phyloP scores from a whole-genome alignment of 2,888 invertebrate genomes.

The Blomia tropicalis region DNA sequence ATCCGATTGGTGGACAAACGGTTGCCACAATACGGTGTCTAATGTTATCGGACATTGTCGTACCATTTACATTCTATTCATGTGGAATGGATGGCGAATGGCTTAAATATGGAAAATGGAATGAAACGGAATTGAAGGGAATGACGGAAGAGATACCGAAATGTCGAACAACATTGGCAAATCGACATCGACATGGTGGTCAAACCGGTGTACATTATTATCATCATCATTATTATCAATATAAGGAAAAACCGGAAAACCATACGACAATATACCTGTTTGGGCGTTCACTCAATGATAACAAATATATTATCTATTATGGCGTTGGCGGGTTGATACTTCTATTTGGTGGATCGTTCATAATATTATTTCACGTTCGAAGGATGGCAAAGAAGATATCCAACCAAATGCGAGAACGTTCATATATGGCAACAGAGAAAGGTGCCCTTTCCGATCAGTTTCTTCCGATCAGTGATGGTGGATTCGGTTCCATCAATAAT shows the following conservation, averaged over 20 bases:
- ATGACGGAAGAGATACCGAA: background rate
- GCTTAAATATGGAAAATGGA: background rate
- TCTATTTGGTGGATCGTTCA: constrained; percentile 15
- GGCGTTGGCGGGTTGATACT: constrained; percentile 15
- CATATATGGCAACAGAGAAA: constrained; percentile 16
- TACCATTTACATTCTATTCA: background rate
- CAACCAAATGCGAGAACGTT: constrained; percentile 17
- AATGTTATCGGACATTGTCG: background rate
- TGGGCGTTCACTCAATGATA: constrained; percentile 10
- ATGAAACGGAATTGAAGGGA: background rate
- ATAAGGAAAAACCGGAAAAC: background rate
- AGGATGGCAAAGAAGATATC: constrained; percentile 21
- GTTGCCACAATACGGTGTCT: constrained; percentile 2
- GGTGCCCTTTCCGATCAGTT: background rate
- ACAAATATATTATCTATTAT: constrained; percentile 20
- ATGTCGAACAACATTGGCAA: background rate
- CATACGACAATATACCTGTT: background rate
- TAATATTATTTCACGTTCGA: constrained; percentile 18
- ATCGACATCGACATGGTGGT: background rate
- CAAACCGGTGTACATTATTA: background rate
- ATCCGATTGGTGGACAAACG: background rate
- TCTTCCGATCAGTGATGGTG: background rate
- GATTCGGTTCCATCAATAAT: no score
- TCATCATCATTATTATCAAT: background rate
- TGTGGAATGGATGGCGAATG: background rate